phyloP scores from a whole-genome alignment of 2,888 invertebrate genomes.

The Nymphalis urticae region DNA sequence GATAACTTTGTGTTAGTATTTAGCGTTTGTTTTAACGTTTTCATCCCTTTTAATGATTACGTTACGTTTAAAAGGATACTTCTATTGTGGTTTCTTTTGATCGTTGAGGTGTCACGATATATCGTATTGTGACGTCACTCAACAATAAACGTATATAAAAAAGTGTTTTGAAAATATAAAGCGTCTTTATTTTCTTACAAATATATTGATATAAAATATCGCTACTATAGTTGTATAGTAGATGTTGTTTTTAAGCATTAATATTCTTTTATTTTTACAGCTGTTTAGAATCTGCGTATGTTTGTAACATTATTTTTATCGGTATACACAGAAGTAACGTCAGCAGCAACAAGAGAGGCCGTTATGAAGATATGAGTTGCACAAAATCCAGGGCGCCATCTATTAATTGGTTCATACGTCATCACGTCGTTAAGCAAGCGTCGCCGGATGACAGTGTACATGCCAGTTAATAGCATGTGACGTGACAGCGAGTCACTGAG shows the following conservation, averaged over 20 bases:
- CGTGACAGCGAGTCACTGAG: slow-evolving; percentile 41
- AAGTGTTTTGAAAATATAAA: too few species aligned
- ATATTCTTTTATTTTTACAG: too few species aligned
- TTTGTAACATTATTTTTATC: too few species aligned
- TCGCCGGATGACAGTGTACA: slow-evolving; percentile 29
- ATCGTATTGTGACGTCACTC: background rate
- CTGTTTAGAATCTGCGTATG: too few species aligned
- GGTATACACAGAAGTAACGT: too few species aligned
- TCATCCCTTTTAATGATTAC: slow-evolving; percentile 20
- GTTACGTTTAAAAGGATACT: slow-evolving; percentile 18
- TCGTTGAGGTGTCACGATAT: background rate
- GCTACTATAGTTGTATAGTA: too few species aligned
- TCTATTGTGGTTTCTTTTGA: slow-evolving; percentile 26
- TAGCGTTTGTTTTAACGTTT: slow-evolving; percentile 17
- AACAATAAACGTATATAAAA: background rate
- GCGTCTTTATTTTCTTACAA: too few species aligned
- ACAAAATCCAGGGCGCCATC: background rate
- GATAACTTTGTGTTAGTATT: slow-evolving; percentile 31
- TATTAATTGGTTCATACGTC: slow-evolving; percentile 4
- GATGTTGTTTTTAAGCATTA: too few species aligned
- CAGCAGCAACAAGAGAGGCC: too few species aligned
- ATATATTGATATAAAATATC: too few species aligned
- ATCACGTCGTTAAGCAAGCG: slow-evolving; percentile 8
- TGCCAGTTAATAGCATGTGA: slow-evolving; percentile 16
- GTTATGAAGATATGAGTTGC: too few species aligned